Base-by-base conservation (phyloP, 2,797 vertebrate species). In the Myotis planiceps region DNA sequence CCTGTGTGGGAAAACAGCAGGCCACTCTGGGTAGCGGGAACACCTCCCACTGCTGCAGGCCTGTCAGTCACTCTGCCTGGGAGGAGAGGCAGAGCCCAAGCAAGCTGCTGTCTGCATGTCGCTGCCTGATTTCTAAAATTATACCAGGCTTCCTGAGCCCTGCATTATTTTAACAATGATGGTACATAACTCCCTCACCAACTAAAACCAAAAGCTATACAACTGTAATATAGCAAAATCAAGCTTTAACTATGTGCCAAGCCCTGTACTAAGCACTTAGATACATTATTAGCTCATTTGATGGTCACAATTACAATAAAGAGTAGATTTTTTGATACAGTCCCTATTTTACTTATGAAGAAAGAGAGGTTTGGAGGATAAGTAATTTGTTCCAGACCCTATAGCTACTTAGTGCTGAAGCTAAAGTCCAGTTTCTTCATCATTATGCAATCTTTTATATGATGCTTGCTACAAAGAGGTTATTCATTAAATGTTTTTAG, bases 161-260 rank as follows among this genome's bases (percentile, higher is more conserved):
- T 45, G 51, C 47, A 27, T 45, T 84, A 55, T 72, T 71, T 90
- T 88, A 82, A 68, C 32, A 86, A 21, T 65, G 60, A 79, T 72
- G 55, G 45, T 15, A 85, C 55, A 63, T 21, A 65, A 18, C 55
- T 55, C 32, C 13, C 49, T 63, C n/a, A 86, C 29, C 76, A 71
- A 89, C 21, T 72, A 74, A 93, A 79, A 80, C 18, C 63, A 78
- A 94, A 92, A 81, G 15, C 19, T 34, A 49, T 55, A 92, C 2
- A 90, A 75, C n/a, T 23, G 23, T 72, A 78, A 90, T 58, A 84
- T 14, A 92, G 55, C 85, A 95, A 95, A 90, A 86, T 6, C 39
- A 39, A 92, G 79, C 14, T 92, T 80, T 65, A 74, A 63, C 66
- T 66, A 49, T 39, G 27, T 88, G 47, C 39, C 14, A 84, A 76